These are phyloP conservation scores for Ardeotis arabs DNA, from an alignment of 2,113 vertebrate genomes.

Conservation along the genomic window DNA sequence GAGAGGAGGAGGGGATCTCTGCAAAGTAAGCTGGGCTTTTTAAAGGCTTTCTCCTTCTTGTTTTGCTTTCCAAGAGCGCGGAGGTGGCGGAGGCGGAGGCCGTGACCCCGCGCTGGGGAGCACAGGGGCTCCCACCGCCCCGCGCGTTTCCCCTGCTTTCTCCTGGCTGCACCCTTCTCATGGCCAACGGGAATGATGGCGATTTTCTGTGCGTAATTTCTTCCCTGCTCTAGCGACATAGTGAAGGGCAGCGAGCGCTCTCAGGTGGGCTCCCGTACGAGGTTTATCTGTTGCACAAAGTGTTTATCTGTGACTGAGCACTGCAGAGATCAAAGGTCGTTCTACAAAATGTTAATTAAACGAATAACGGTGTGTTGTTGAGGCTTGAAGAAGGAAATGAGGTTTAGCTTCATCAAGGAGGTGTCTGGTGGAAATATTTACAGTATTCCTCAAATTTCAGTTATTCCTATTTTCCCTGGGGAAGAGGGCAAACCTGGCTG, in stretches of 20 bases:
- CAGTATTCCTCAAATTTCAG: neutral
- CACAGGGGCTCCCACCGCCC: neutral
- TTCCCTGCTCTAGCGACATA: neutral
- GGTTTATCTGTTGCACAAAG: neutral
- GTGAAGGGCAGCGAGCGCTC: neutral
- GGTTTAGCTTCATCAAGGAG: neutral
- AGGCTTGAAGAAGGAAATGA: neutral
- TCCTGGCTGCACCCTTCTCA: neutral
- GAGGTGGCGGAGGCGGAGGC: neutral
- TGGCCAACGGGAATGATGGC: rapidly evolving
- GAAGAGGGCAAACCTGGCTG: neutral
- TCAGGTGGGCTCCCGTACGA: rapidly evolving
- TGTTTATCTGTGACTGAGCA: neutral
- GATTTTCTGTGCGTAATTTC: neutral
- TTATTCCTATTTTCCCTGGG: neutral
- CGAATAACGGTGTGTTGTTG: neutral
- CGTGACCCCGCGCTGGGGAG: neutral
- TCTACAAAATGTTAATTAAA: neutral
- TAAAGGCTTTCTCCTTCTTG: neutral
- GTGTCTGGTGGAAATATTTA: neutral
- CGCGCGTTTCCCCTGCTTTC: rapidly evolving
- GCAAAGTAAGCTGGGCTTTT: slow-evolving; percentile 61
- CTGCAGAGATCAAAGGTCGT: neutral
- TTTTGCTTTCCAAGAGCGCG: neutral
- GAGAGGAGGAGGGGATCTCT: slow-evolving; percentile 28